phyloP scores from a whole-genome alignment of 1,140 invertebrate genomes.

The Brachionus sp. region DNA sequence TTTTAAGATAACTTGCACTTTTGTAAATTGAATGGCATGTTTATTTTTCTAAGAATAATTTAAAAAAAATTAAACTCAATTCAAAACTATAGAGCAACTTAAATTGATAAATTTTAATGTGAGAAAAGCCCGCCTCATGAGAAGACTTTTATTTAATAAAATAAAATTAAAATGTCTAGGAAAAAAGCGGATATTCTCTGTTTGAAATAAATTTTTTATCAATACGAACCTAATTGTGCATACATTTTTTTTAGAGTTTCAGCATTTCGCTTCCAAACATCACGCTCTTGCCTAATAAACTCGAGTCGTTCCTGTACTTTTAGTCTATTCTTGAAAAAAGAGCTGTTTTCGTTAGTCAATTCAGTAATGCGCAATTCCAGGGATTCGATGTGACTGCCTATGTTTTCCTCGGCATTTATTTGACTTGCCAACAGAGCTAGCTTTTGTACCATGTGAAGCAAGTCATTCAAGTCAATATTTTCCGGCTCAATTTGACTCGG shows the following conservation, averaged over 20 bases:
- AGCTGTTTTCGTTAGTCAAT: conserved; percentile 18
- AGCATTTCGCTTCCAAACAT: conserved; percentile 45
- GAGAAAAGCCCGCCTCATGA: neutral
- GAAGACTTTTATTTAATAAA: neutral
- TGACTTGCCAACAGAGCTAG: conserved; percentile 27
- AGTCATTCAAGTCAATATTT: conserved; percentile 14
- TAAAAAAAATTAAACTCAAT: neutral
- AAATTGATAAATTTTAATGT: neutral
- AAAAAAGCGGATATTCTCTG: neutral
- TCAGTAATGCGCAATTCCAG: conserved; percentile 21
- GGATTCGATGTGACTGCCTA: conserved; percentile 9
- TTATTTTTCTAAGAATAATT: neutral
- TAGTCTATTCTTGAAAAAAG: conserved; percentile 44
- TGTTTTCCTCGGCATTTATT: conserved; percentile 22
- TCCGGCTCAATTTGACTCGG: conserved; percentile 24
- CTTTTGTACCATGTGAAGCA: conserved; percentile 41
- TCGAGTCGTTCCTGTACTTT: conserved; percentile 31
- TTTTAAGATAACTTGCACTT: neutral
- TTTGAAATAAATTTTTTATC: neutral
- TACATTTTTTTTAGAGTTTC: conserved; percentile 45
- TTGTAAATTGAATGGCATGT: neutral
- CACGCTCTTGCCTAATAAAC: conserved; percentile 44
- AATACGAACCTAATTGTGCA: conserved; percentile 18
- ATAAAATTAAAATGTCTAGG: neutral
- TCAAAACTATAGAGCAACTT: neutral